A percentile compares a stretch with the other conserved stretches of the same genome.
Conservation (phyloP, 1,140 invertebrate species). For the Helicoverpa armigera region DNA sequence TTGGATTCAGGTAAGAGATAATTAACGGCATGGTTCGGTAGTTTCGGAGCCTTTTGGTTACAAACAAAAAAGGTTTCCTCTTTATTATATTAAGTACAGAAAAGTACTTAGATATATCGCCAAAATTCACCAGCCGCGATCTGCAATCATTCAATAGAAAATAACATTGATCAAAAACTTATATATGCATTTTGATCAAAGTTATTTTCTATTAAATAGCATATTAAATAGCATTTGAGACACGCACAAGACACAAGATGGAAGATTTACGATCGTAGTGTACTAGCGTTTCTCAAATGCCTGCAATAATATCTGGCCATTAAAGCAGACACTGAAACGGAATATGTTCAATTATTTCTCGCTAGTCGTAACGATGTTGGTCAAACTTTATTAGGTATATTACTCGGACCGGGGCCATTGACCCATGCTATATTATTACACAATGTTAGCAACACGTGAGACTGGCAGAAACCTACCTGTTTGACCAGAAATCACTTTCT, state of each 20-base stretch:
- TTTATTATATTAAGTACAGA: too few relatives aligned
- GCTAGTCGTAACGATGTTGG: neutral
- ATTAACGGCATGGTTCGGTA: neutral
- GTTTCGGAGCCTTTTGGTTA: too few relatives aligned
- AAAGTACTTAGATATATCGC: too few relatives aligned
- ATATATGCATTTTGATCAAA: too few relatives aligned
- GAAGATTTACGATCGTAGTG: neutral
- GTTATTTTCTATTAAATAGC: too few relatives aligned
- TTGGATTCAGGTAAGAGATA: conserved; percentile 88
- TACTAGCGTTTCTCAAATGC: neutral
- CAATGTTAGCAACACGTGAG: conserved; percentile 20
- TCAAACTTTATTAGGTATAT: conserved; percentile 28
- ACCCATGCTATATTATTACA: conserved; percentile 4
- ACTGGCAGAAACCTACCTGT: conserved; percentile 21
- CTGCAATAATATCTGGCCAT: neutral
- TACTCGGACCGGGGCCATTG: conserved; percentile 12
- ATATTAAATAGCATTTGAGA: too few relatives aligned
- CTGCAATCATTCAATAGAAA: too few relatives aligned
- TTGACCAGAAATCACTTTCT: conserved; percentile 27
- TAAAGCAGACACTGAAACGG: neutral
- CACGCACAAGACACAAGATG: neutral
- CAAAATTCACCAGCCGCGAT: too few relatives aligned
- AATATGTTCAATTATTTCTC: conserved; percentile 18
- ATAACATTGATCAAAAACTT: too few relatives aligned
- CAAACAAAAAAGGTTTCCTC: too few relatives aligned